Percentiles rank a stretch among this genome's conserved stretches.
Evolutionary conservation across 1,140 invertebrate species (phyloP).

Genomic region (Drosophila quadrilineata): DNA sequence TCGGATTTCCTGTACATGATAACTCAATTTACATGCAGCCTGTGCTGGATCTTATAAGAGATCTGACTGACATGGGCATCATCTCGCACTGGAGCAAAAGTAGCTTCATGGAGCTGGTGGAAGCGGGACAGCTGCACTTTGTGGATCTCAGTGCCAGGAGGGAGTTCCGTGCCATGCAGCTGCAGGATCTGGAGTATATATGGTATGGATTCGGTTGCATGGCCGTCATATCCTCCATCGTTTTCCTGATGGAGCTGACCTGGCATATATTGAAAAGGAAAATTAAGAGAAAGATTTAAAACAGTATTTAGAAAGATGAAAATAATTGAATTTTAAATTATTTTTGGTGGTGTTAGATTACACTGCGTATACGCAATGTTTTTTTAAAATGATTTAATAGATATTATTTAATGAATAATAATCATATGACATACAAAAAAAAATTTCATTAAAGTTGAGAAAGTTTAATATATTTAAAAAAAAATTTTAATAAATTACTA

Average conservation of each 20-base stretch:
- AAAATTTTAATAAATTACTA: too few species aligned
- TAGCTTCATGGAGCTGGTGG: conserved; percentile 54
- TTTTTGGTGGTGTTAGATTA: too few species aligned
- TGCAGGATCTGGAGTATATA: conserved; percentile 63
- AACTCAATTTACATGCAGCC: conserved; percentile 64
- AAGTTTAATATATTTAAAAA: too few species aligned
- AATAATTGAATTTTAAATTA: background rate
- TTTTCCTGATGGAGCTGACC: background rate
- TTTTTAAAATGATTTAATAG: too few species aligned
- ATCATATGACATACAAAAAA: too few species aligned
- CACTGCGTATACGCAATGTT: too few species aligned
- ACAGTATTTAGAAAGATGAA: background rate
- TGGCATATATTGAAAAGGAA: background rate
- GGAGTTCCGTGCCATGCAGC: conserved; percentile 60
- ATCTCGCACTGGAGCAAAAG: conserved; percentile 33
- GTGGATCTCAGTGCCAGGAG: conserved; percentile 47
- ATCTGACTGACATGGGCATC: conserved; percentile 49
- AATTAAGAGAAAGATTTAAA: background rate
- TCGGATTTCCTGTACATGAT: conserved; percentile 62
- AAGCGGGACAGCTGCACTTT: conserved; percentile 48
- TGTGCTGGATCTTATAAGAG: conserved; percentile 44
- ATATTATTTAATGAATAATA: too few species aligned
- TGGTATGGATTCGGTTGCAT: conserved; percentile 66
- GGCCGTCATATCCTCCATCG: background rate
- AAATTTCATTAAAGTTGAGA: too few species aligned